These are phyloP conservation scores for Parnassius orleans DNA, from an alignment of 2,888 invertebrate genomes.

Conservation along the genomic window DNA sequence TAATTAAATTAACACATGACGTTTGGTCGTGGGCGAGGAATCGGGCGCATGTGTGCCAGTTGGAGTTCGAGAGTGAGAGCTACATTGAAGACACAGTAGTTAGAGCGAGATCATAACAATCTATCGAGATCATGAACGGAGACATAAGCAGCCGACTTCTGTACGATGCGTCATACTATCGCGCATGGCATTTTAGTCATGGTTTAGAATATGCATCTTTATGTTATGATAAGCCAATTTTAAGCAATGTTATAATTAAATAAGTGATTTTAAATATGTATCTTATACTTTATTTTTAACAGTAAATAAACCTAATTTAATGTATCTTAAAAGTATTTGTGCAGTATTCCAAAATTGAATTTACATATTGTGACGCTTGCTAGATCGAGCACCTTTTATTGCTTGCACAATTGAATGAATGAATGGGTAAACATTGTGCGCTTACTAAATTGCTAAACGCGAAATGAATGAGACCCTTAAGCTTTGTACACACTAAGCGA, in stretches of 20 bases:
- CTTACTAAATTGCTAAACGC: slow-evolving; percentile 76
- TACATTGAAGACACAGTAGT: slow-evolving; percentile 42
- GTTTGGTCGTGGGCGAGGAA: slow-evolving; percentile 51
- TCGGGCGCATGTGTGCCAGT: slow-evolving; percentile 49
- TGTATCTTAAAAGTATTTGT: no score
- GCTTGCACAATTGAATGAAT: slow-evolving; percentile 69
- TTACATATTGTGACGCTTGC: slow-evolving; percentile 36
- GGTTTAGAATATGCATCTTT: slow-evolving; percentile 35
- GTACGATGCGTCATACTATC: slow-evolving; percentile 56
- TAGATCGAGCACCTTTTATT: slow-evolving; percentile 54
- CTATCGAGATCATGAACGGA: slow-evolving; percentile 50
- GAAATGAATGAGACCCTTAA: slow-evolving; percentile 76
- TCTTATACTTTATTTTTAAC: no score
- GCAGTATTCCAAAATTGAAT: slow-evolving; percentile 10
- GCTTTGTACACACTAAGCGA: slow-evolving; percentile 56
- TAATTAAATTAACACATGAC: slow-evolving; percentile 73
- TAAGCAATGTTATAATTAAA: background rate
- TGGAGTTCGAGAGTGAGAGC: slow-evolving; percentile 54
- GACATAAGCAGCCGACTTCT: slow-evolving; percentile 57
- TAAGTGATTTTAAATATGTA: background rate
- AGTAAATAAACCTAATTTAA: no score
- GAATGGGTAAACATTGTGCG: slow-evolving; percentile 70
- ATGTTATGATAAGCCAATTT: slow-evolving; percentile 26
- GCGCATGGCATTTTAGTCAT: slow-evolving; percentile 39
- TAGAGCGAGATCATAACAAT: slow-evolving; percentile 59